Percentiles rank a stretch among this genome's conserved stretches.
Conservation (phyloP, 2,113 vertebrate species). For the Saccopteryx leptura region DNA sequence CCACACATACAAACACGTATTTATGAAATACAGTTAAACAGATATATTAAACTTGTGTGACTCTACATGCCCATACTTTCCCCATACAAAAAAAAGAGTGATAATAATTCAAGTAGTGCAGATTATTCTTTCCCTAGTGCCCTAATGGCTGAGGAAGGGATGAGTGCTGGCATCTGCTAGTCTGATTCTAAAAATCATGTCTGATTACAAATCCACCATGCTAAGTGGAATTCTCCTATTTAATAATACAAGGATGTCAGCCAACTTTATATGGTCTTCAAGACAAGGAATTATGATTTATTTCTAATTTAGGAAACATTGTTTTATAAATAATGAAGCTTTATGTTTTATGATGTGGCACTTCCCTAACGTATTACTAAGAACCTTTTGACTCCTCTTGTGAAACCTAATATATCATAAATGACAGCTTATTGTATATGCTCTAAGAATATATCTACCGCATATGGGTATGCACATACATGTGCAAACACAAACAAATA, state of each 20-base stretch:
- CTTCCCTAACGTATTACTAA: background rate
- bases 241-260: background rate
- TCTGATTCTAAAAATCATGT: background rate
- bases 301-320: background rate
- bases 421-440: background rate
- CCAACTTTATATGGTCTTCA: background rate
- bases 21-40: background rate
- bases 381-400: background rate
- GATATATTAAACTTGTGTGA: background rate
- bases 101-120: background rate
- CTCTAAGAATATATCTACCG: background rate
- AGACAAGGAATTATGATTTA: background rate
- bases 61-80: background rate
- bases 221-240: background rate
- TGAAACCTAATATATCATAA: background rate
- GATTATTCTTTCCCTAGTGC: background rate
- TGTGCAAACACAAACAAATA: background rate
- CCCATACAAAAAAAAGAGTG: background rate
- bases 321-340: background rate
- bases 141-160: rapidly evolving
- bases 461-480: background rate
- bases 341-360: background rate
- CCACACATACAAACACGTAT: rapidly evolving
- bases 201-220: background rate
- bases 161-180: background rate